Conservation (phyloP, 2,113 vertebrate species). For the Neopipo cinnamomea region DNA sequence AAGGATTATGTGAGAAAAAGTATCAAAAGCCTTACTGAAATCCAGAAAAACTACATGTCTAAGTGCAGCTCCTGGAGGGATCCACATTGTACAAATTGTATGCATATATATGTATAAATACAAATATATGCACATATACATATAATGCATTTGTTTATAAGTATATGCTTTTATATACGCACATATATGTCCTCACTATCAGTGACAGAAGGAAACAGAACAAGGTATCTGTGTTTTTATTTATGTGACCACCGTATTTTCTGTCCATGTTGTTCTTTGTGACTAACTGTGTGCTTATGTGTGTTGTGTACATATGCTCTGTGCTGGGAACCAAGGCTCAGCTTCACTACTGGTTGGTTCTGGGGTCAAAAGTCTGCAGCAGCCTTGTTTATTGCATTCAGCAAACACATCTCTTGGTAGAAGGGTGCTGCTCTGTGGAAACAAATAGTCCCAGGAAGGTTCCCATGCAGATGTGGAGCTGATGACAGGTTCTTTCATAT, state of each 20-base stretch:
- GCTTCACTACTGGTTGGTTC: not conserved
- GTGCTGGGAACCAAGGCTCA: not conserved
- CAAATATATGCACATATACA: not conserved
- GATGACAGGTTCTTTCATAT: not conserved
- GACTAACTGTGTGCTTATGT: not conserved
- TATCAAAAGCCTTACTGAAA: not conserved
- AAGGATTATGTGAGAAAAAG: not conserved
- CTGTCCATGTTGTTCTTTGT: not conserved
- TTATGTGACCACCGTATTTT: not conserved
- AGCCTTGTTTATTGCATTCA: not conserved
- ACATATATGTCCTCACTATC: not conserved
- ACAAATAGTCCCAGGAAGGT: not conserved
- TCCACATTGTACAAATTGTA: not conserved
- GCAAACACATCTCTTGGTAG: not conserved
- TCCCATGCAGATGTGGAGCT: not conserved
- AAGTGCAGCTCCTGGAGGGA: not conserved
- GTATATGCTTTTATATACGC: not conserved
- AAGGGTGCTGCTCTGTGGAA: not conserved
- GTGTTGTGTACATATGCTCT: fast-evolving
- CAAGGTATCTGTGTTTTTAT: not conserved
- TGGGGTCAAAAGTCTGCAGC: not conserved
- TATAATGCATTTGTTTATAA: not conserved
- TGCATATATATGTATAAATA: not conserved
- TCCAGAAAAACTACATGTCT: not conserved
- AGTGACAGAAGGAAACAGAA: not conserved